These are phyloP conservation scores for Helleia helle DNA, from an alignment of 2,888 invertebrate genomes.

Conservation along the genomic window DNA sequence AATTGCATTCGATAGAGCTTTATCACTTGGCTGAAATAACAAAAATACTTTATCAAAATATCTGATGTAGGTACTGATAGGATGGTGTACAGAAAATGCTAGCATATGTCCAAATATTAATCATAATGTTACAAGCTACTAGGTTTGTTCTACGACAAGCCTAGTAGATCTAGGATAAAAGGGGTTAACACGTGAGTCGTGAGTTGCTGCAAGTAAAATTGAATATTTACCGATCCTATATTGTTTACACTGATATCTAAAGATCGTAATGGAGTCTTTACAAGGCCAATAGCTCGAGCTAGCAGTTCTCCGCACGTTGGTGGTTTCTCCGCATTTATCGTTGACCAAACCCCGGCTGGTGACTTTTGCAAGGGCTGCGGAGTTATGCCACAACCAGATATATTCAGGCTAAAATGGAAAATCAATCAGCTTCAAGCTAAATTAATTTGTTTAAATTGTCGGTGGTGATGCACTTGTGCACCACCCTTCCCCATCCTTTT, in stretches of 20 bases:
- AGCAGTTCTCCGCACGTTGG: constrained; percentile 64
- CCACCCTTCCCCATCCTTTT: too few species aligned
- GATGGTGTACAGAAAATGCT: too few species aligned
- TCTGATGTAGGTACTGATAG: too few species aligned
- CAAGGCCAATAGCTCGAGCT: constrained; percentile 63
- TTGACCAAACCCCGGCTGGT: constrained; percentile 65
- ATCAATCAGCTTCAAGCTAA: background rate
- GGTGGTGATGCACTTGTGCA: too few species aligned
- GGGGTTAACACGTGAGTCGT: background rate
- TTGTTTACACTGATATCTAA: constrained; percentile 65
- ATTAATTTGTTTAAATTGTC: too few species aligned
- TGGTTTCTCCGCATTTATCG: constrained; percentile 56
- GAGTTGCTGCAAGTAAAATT: background rate
- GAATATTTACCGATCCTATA: constrained; percentile 53
- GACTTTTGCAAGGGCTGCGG: constrained; percentile 48
- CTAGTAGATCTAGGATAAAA: too few species aligned
- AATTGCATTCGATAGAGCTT: constrained; percentile 54
- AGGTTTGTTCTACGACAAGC: too few species aligned
- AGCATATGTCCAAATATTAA: too few species aligned
- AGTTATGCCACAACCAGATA: constrained; percentile 64
- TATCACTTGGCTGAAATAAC: constrained; percentile 37
- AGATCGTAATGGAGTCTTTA: constrained; percentile 59
- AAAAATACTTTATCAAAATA: too few species aligned
- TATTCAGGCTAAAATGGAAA: constrained; percentile 48
- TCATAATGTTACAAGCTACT: too few species aligned